Base-by-base conservation (phyloP, 2,888 invertebrate species). In the Ctenicera cuprea region DNA sequence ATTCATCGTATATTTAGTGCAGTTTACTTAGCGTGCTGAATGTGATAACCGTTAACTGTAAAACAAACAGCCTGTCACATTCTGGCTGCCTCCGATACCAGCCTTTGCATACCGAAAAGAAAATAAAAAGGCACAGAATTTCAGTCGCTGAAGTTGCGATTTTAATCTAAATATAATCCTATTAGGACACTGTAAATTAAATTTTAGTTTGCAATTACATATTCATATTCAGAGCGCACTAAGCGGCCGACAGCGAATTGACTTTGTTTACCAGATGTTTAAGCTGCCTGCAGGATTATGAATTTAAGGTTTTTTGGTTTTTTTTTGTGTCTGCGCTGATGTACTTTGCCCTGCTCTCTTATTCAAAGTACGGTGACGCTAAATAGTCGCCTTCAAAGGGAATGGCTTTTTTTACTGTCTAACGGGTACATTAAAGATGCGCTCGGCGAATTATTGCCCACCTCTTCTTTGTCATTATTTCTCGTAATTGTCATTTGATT, bases 191-290 rank as follows among this genome's bases (percentile, higher is more conserved):
- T 78, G 79, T 78, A 82, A 81, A 82, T 81, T 80, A 79, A 80
- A 80, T 81, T 81, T 79, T 76, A 80, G 79, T 80, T 78, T 76
- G 77, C 80, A 81, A 82, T 82, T 82, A 82, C 80, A 80, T 80
- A 82, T 82, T 82, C 82, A 82, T 82, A 79, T 79, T 80, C 71
- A 70, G 71, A 61, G 74, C 52, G 62, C 63, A 74, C 77, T 70
- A 76, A 68, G 74, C 73, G 69, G 69, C 75, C 71, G 74, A 68
- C 61, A 71, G 75, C 67, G 73, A 77, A 78, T 79, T 78, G 76
- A 74, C 73, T 77, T 78, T 81, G 77, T 80, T 78, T 79, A 80
- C 78, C 77, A 76, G 71, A 66, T 64, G 61, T 70, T 74, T 67
- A 66, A 71, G 64, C 66, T 74, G 67, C 67, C 45, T 66, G 62